Percentiles rank a stretch among this genome's conserved stretches.
Evolutionary conservation across 1,140 invertebrate genomes (phyloP).

Genomic region (Drosophila pachea): DNA sequence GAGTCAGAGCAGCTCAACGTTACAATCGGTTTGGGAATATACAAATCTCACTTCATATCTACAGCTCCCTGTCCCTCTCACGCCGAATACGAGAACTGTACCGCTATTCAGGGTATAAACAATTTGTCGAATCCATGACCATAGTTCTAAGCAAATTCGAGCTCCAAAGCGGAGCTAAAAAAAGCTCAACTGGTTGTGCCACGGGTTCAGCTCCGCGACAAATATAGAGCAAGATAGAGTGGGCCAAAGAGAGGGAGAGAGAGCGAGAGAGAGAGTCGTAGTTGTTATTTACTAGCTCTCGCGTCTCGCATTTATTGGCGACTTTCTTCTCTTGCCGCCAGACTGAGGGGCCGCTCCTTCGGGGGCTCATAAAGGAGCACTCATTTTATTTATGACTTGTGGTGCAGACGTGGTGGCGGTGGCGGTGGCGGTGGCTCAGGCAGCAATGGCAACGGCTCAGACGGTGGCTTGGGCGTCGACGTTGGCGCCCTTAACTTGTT

Average conservation of each 20-base stretch:
- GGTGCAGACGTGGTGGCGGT: background rate
- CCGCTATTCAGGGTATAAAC: no score
- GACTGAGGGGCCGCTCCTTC: background rate
- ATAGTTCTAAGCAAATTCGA: no score
- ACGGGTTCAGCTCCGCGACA: background rate
- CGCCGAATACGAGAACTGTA: no score
- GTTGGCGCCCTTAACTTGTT: conserved; percentile 41
- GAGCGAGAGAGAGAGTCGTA: background rate
- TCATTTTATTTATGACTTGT: conserved; percentile 60
- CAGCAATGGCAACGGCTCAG: no score
- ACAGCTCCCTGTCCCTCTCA: no score
- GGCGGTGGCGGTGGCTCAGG: background rate
- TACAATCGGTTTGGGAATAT: no score
- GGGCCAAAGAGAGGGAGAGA: background rate
- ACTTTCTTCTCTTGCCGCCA: conserved; percentile 11
- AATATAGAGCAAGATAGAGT: background rate
- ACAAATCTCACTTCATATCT: no score
- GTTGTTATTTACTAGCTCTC: background rate
- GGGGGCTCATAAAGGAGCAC: conserved; percentile 52
- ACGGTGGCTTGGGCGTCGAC: background rate
- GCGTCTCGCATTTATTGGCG: conserved; percentile 16
- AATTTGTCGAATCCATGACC: no score
- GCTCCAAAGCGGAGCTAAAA: no score
- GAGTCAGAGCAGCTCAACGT: no score
- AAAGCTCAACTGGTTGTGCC: no score